Conservation (phyloP, 2,113 vertebrate species). For the Morphnarchus princeps region DNA sequence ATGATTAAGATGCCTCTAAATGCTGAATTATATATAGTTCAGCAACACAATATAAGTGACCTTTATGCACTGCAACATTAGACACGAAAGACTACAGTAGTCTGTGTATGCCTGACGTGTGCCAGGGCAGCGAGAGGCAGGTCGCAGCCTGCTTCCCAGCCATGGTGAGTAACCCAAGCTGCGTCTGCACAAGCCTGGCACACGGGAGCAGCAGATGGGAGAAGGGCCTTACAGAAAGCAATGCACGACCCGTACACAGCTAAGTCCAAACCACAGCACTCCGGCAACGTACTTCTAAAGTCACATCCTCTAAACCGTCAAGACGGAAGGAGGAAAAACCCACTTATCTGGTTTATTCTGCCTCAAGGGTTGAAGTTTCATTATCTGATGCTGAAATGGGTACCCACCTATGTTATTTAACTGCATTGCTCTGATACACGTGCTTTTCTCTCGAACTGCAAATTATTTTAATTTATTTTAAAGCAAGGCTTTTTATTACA, state of each 20-base stretch:
- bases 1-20: background rate
- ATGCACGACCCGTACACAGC: rapidly evolving
- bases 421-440: background rate
- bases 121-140: background rate
- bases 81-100: background rate
- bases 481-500: background rate
- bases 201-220: background rate
- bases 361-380: background rate
- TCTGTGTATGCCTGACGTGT: background rate
- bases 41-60: slow-evolving; percentile 34
- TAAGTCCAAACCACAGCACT: background rate
- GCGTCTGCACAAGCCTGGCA: background rate
- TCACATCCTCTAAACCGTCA: background rate
- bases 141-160: background rate
- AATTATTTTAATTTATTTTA: background rate
- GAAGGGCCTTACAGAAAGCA: background rate
- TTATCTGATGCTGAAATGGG: background rate
- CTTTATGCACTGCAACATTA: background rate
- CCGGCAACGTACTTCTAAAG: background rate
- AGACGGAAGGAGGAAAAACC: background rate
- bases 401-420: background rate
- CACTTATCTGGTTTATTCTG: background rate
- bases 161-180: background rate
- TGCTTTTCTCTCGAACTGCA: background rate
- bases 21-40: slow-evolving; percentile 32